Conservation (phyloP, 2,797 vertebrate species). For the Vespertilio murinus region DNA sequence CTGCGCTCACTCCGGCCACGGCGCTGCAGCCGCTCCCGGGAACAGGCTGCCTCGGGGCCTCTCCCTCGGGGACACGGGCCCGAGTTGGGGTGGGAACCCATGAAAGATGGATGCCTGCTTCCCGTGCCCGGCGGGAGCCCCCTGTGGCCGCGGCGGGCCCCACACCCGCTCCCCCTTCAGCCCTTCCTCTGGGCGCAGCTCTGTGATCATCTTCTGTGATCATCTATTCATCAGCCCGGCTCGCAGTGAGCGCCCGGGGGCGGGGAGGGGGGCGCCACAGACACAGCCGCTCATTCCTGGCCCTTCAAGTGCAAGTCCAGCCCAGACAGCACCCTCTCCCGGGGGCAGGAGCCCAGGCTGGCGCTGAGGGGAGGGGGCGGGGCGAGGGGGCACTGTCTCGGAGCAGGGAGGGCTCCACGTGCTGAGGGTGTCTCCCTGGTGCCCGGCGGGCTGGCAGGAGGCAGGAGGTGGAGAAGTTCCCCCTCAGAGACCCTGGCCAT, state of each 20-base stretch:
- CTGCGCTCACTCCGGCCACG: fast-evolving
- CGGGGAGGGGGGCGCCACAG: not conserved
- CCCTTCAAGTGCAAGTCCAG: not conserved
- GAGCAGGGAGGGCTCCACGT: too few relatives aligned
- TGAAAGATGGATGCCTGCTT: not conserved
- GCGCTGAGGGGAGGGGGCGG: too few relatives aligned
- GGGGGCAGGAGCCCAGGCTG: not conserved
- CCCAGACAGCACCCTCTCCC: too few relatives aligned
- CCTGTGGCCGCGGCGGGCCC: fast-evolving
- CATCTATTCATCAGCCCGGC: not conserved
- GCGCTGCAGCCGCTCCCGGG: not conserved
- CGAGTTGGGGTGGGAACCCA: fast-evolving
- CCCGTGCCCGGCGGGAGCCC: fast-evolving
- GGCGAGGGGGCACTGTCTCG: fast-evolving
- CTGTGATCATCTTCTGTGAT: fast-evolving
- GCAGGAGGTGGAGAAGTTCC: fast-evolving
- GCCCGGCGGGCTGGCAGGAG: fast-evolving
- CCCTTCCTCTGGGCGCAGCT: not conserved
- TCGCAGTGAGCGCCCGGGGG: not conserved
- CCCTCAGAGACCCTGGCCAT: not conserved
- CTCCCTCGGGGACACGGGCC: not conserved
- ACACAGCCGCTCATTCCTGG: fast-evolving
- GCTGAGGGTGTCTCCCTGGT: not conserved
- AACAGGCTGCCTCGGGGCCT: fast-evolving
- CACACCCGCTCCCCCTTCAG: too few relatives aligned